Evolutionary conservation across 1,140 invertebrate genomes (phyloP).

Genomic region (Lutraria rhynchaena): DNA sequence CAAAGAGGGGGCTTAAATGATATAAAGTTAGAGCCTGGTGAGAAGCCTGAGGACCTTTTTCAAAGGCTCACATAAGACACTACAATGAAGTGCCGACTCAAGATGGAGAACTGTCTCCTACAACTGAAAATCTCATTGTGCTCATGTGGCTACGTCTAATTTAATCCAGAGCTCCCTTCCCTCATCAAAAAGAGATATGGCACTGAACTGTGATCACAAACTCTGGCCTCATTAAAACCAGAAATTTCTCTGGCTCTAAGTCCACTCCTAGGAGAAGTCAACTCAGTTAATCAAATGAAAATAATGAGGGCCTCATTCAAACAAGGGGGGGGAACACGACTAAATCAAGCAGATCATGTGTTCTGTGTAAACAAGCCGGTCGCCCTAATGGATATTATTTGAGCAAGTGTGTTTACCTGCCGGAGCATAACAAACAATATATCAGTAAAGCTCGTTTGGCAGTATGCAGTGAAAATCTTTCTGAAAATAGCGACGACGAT

Average conservation of each 20-base stretch:
- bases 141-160: no score
- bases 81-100: no score
- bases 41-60: constrained; percentile 62
- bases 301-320: constrained; percentile 46
- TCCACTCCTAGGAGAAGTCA: no score
- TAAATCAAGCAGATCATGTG: not conserved
- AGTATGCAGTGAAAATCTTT: no score
- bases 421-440: no score
- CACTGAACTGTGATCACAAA: no score
- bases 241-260: constrained; percentile 54
- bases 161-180: constrained; percentile 55
- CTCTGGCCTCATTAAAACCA: no score
- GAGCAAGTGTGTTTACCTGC: not conserved
- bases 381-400: constrained; percentile 3
- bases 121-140: no score
- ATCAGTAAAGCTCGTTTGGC: no score
- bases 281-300: constrained; percentile 32
- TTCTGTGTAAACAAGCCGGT: constrained; percentile 24
- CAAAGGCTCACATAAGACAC: constrained; percentile 58
- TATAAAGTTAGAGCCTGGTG: constrained; percentile 59
- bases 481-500: no score
- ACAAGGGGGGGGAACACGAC: not conserved
- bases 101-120: no score
- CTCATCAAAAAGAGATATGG: constrained; percentile 68
- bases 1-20: constrained; percentile 46